Evolutionary conservation across 2,797 vertebrate species (phyloP).

Genomic region (Kryptolebias ocellatus): DNA sequence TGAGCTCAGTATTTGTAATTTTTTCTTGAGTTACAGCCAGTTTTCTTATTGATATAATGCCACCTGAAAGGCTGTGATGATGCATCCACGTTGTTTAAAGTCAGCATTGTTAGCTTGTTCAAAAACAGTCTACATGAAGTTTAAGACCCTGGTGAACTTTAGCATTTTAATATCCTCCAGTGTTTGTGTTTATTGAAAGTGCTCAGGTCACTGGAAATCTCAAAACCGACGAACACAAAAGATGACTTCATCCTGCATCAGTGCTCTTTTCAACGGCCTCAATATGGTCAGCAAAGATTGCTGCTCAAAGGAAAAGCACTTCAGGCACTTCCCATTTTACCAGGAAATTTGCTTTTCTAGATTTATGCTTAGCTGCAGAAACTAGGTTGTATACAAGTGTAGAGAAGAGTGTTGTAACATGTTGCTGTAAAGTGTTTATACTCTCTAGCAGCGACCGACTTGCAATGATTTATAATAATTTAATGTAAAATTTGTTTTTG

Average conservation of each 20-base stretch:
- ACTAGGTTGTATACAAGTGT: slow-evolving; percentile 21
- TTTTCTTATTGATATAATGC: too few relatives aligned
- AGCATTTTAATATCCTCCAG: slow-evolving; percentile 40
- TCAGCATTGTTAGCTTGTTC: slow-evolving; percentile 8
- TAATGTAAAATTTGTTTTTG: slow-evolving; percentile 8
- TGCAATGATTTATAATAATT: not conserved
- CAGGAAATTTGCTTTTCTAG: slow-evolving; percentile 49
- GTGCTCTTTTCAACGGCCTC: slow-evolving; percentile 57
- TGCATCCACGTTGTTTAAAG: slow-evolving; percentile 14
- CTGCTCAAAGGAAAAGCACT: slow-evolving; percentile 54
- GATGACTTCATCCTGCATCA: slow-evolving; percentile 31
- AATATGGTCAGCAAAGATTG: slow-evolving; percentile 67
- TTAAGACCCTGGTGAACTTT: slow-evolving; percentile 19
- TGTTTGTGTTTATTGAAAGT: slow-evolving; percentile 28
- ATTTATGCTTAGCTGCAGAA: slow-evolving; percentile 34
- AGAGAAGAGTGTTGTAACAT: not conserved
- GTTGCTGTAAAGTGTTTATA: slow-evolving; percentile 5
- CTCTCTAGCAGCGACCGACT: not conserved
- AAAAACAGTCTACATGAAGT: slow-evolving; percentile 1
- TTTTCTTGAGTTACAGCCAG: too few relatives aligned
- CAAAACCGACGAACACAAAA: slow-evolving; percentile 49
- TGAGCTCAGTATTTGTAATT: too few relatives aligned
- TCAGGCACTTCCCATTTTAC: slow-evolving; percentile 48
- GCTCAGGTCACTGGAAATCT: slow-evolving; percentile 28
- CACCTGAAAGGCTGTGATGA: slow-evolving; percentile 1